These are phyloP conservation scores for Coregonus clupeaformis DNA, from an alignment of 2,113 vertebrate species.

Conservation along the genomic window DNA sequence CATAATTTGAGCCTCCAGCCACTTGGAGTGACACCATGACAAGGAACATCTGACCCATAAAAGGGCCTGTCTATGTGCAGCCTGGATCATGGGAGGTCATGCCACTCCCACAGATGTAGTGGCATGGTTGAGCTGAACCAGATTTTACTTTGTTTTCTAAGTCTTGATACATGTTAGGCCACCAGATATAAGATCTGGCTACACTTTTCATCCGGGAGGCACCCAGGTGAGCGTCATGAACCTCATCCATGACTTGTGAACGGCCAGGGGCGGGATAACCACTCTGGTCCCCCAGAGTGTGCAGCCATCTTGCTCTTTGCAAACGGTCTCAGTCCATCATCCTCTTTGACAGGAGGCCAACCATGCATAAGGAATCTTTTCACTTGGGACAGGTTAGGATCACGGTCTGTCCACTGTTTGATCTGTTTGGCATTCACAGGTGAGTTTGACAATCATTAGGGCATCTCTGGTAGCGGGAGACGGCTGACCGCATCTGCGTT, in stretches of 20 bases:
- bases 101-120: no score
- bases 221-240: no score
- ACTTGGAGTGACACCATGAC: no score
- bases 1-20: no score
- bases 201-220: conserved; percentile 11
- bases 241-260: conserved; percentile 8
- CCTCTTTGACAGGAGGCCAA: background rate
- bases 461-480: background rate
- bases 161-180: conserved; percentile 19
- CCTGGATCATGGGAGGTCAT: no score
- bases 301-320: background rate
- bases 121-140: no score
- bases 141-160: no score
- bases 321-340: background rate
- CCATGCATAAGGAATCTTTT: background rate
- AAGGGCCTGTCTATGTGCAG: no score
- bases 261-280: background rate
- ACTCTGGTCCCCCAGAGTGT: conserved; percentile 12
- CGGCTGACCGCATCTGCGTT: conserved; percentile 25
- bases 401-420: conserved; percentile 11
- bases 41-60: no score
- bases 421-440: background rate
- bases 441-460: background rate
- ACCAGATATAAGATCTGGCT: conserved; percentile 9
- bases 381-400: conserved; percentile 9